Conservation (phyloP, 2,797 vertebrate genomes). For the Lophotriccus pileatus region DNA sequence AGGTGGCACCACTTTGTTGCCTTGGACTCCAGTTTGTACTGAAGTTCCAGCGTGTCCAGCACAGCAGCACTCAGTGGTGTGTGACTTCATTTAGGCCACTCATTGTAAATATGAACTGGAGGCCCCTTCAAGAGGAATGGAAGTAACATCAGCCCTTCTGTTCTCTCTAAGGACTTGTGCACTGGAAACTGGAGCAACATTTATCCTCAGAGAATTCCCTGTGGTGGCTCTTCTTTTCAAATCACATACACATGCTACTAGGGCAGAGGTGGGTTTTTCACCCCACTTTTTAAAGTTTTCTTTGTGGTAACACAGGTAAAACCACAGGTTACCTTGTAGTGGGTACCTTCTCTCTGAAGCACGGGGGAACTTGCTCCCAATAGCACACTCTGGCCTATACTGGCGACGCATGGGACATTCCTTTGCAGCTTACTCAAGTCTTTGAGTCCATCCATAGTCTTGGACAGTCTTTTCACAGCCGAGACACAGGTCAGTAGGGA, state of each 20-base stretch:
- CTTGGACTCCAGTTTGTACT: not conserved
- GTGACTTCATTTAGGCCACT: too few relatives aligned
- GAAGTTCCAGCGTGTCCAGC: not conserved
- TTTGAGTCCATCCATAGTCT: not conserved
- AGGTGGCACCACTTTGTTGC: not conserved
- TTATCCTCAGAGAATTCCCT: not conserved
- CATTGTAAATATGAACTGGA: not conserved
- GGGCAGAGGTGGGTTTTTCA: not conserved
- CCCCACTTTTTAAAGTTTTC: not conserved
- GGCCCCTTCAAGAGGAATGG: not conserved
- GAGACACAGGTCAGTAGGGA: not conserved
- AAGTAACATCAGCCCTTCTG: not conserved
- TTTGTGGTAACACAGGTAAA: not conserved
- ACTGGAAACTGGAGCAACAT: not conserved
- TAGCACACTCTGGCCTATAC: not conserved
- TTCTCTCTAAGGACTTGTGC: not conserved
- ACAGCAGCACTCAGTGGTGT: not conserved
- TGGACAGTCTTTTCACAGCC: not conserved
- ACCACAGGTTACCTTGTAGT: not conserved
- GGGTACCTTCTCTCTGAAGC: not conserved
- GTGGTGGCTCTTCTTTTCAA: not conserved
- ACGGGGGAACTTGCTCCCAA: not conserved
- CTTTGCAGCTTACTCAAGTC: not conserved
- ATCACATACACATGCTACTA: not conserved
- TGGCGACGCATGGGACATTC: not conserved